phyloP scores from a whole-genome alignment of 2,888 invertebrate species.

The Athalia rosae region DNA sequence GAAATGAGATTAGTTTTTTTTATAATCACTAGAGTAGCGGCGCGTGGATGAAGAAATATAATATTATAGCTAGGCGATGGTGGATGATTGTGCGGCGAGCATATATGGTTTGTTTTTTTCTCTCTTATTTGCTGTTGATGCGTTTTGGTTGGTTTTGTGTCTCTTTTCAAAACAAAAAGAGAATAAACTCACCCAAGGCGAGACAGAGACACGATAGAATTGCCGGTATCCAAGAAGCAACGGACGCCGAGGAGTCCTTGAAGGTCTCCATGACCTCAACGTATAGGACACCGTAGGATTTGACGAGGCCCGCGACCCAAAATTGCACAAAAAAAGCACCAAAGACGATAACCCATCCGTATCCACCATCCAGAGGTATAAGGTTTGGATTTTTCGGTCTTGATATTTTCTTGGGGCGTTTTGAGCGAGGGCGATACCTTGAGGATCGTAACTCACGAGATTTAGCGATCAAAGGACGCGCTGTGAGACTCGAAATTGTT shows the following conservation, averaged over 20 bases:
- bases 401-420: constrained; percentile 49
- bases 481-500: constrained; percentile 84
- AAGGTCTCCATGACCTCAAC: constrained; percentile 88
- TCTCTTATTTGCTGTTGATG: constrained; percentile 11
- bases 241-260: constrained; percentile 83
- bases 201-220: constrained; percentile 85
- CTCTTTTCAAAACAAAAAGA: constrained; percentile 5
- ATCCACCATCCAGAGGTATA: constrained; percentile 82
- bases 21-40: no score
- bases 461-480: constrained; percentile 82
- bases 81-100: background rate
- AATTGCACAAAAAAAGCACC: constrained; percentile 88
- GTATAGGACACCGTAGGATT: constrained; percentile 87
- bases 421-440: constrained; percentile 57
- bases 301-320: constrained; percentile 87
- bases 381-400: constrained; percentile 59
- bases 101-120: background rate
- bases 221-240: constrained; percentile 88
- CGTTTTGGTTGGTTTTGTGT: background rate
- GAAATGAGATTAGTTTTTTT: no score
- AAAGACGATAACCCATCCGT: constrained; percentile 86
- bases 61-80: background rate
- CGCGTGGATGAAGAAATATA: background rate
- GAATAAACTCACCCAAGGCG: constrained; percentile 78
- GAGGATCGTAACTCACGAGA: constrained; percentile 78